A percentile compares a stretch with the other conserved stretches of the same genome.
Evolutionary conservation across 2,888 invertebrate species (phyloP).

Genomic region (Asteroscopus sphinx): DNA sequence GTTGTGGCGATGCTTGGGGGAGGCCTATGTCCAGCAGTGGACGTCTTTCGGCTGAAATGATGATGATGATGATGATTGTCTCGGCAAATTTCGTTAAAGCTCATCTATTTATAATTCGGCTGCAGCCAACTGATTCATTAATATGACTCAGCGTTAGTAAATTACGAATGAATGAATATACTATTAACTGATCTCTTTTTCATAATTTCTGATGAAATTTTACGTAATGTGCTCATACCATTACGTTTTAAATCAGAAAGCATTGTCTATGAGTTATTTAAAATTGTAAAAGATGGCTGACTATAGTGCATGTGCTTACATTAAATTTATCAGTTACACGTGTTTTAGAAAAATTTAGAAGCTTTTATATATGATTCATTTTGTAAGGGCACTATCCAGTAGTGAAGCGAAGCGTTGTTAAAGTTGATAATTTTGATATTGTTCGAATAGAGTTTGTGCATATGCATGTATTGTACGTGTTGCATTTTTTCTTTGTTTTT

Average conservation of each 20-base stretch:
- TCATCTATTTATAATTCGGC: conserved; percentile 28
- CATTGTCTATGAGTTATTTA: neutral
- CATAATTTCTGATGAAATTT: conserved; percentile 8
- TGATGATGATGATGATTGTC: neutral
- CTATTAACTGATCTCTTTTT: conserved; percentile 2
- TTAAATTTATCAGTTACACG: conserved; percentile 33
- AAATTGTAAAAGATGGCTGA: conserved; percentile 10
- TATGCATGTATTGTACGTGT: too few relatives aligned
- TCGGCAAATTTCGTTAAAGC: conserved; percentile 4
- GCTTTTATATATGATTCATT: conserved; percentile 40
- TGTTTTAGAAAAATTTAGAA: conserved; percentile 21
- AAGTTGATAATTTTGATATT: neutral
- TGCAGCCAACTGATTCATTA: conserved; percentile 19
- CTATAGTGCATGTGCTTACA: conserved; percentile 4
- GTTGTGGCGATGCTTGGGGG: too few relatives aligned
- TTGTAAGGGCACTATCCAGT: conserved; percentile 1
- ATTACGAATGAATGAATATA: conserved; percentile 5
- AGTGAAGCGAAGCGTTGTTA: conserved; percentile 3
- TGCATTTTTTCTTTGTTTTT: too few relatives aligned
- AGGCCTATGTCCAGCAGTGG: too few relatives aligned
- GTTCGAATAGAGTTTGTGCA: too few relatives aligned
- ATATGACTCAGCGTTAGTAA: conserved; percentile 23
- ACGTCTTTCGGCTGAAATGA: too few relatives aligned
- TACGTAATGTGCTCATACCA: neutral
- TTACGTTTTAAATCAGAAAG: neutral